Evolutionary conservation across 2,888 invertebrate species (phyloP).

Genomic region (Schizaphis graminum): DNA sequence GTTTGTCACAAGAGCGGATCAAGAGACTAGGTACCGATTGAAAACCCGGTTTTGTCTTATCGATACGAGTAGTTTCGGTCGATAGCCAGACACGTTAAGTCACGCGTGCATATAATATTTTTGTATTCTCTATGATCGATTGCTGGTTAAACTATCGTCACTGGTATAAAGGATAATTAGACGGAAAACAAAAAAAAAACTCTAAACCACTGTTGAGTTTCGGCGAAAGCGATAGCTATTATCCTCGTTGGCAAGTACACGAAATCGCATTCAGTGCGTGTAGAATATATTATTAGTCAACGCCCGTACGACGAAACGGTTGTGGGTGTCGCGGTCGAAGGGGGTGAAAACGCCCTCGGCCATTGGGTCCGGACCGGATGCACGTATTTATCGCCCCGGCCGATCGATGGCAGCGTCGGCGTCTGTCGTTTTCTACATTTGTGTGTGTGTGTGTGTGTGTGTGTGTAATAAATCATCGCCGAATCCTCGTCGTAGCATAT

Average conservation of each 20-base stretch:
- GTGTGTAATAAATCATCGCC: not conserved
- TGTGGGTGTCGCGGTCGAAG: not conserved
- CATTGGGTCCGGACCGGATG: conserved; percentile 28
- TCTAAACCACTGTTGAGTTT: not conserved
- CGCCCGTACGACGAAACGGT: not conserved
- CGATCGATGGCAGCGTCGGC: conserved; percentile 44
- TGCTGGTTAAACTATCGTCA: not conserved
- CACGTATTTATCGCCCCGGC: conserved; percentile 46
- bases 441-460: not conserved
- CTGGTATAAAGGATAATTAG: not conserved
- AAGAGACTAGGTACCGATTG: not conserved
- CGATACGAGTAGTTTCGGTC: not conserved
- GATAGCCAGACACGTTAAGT: not conserved
- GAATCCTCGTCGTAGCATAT: conserved; percentile 13
- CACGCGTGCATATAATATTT: not conserved
- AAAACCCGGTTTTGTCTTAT: not conserved
- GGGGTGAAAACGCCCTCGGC: conserved; percentile 12
- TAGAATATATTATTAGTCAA: not conserved
- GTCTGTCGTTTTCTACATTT: not conserved
- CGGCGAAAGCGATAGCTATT: not conserved
- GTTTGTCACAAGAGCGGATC: not conserved
- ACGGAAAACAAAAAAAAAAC: not conserved
- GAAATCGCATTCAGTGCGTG: not conserved
- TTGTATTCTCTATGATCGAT: not conserved
- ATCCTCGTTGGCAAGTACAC: not conserved